Evolutionary conservation across 2,888 invertebrate genomes (phyloP).

Genomic region (Agonum fuliginosum): DNA sequence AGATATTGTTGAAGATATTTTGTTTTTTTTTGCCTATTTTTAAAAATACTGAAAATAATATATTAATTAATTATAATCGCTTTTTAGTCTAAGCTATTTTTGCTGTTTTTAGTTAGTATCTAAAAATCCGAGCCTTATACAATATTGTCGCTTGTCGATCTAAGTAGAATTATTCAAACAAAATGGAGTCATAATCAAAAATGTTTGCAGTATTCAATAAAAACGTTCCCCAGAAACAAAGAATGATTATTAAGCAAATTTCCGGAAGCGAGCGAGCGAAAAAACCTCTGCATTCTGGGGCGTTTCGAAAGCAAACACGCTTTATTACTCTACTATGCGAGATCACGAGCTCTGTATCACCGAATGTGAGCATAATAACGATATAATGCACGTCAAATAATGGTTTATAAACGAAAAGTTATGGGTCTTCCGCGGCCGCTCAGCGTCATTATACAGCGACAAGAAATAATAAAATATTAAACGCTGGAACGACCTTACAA

Average conservation of each 20-base stretch:
- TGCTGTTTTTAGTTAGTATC: too few relatives aligned
- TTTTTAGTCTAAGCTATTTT: too few relatives aligned
- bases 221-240: too few relatives aligned
- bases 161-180: too few relatives aligned
- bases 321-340: not conserved
- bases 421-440: constrained; percentile 20
- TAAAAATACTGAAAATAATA: too few relatives aligned
- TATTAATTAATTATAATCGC: too few relatives aligned
- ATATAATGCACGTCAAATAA: constrained; percentile 57
- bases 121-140: too few relatives aligned
- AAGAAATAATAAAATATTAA: constrained; percentile 50
- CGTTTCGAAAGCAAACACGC: constrained; percentile 5
- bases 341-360: constrained; percentile 28
- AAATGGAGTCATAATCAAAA: too few relatives aligned
- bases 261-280: not conserved
- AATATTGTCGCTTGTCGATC: too few relatives aligned
- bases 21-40: too few relatives aligned
- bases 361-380: constrained; percentile 55
- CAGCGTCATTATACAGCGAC: constrained; percentile 44
- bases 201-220: too few relatives aligned
- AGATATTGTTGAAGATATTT: too few relatives aligned
- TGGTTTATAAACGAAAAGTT: constrained; percentile 57
- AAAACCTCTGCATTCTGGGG: constrained; percentile 9
- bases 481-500: constrained; percentile 31
- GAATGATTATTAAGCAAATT: constrained; percentile 6